phyloP scores from a whole-genome alignment of 92 coral and sea anemone genomes.

The Actinernus sp. region DNA sequence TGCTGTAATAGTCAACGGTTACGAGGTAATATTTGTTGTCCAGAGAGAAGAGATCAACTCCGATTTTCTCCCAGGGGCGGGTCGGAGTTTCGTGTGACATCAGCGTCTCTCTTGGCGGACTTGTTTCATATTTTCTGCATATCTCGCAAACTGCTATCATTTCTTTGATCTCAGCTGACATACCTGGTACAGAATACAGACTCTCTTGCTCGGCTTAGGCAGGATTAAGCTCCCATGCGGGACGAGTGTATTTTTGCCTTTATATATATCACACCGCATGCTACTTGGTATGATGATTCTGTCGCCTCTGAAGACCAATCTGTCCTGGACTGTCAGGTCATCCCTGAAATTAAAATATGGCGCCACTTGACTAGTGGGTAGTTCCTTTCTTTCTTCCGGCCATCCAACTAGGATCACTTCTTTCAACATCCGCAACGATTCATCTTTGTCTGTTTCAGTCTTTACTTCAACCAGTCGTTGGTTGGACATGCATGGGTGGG shows the following conservation, averaged over 20 bases:
- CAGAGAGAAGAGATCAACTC: slow-evolving; percentile 4
- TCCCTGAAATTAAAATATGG: too few species aligned
- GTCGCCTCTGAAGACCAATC: too few species aligned
- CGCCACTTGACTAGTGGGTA: slow-evolving; percentile 28
- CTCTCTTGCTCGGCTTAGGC: slow-evolving; percentile 11
- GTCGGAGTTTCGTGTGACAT: too few species aligned
- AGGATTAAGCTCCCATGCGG: background rate
- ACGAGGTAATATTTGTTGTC: slow-evolving; percentile 9
- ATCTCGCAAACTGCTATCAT: slow-evolving; percentile 19
- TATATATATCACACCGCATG: too few species aligned
- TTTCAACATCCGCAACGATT: too few species aligned
- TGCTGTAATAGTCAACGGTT: slow-evolving; percentile 8
- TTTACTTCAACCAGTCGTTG: slow-evolving; percentile 13
- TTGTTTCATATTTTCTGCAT: slow-evolving; percentile 25
- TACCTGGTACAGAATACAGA: slow-evolving; percentile 18
- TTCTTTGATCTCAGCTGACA: slow-evolving; percentile 29
- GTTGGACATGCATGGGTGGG: too few species aligned
- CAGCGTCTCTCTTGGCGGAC: slow-evolving; percentile 39
- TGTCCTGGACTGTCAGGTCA: slow-evolving; percentile 51
- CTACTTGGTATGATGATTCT: too few species aligned
- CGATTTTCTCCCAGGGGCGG: slow-evolving; percentile 19
- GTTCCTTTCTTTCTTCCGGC: slow-evolving; percentile 9
- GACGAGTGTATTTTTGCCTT: slow-evolving; percentile 16
- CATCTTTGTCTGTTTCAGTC: too few species aligned
- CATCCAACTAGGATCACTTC: too few species aligned